Conservation (phyloP, 2,888 invertebrate species). For the Geotrupes spiniger region DNA sequence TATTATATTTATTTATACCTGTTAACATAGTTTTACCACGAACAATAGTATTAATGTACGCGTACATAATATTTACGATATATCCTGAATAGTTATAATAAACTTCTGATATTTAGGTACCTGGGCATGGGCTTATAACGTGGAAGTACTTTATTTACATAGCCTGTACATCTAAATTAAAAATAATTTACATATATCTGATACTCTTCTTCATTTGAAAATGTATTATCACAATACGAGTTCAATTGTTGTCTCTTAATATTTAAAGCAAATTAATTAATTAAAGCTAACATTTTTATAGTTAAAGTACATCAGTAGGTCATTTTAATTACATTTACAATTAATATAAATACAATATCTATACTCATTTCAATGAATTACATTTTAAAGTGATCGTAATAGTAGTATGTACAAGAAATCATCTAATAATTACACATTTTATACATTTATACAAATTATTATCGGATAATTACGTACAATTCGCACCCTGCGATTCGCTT, state of each 20-base stretch:
- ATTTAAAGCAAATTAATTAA: conserved; percentile 19
- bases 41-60: too few relatives aligned
- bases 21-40: too few relatives aligned
- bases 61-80: too few relatives aligned
- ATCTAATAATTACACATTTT: conserved; percentile 14
- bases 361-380: not conserved
- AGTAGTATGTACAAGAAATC: not conserved
- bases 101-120: conserved; percentile 7
- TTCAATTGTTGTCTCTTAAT: conserved; percentile 28
- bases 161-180: conserved; percentile 9
- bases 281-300: conserved; percentile 4
- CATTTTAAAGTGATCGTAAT: not conserved
- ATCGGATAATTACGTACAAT: conserved; percentile 32
- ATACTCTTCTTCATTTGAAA: conserved; percentile 7
- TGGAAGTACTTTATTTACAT: conserved; percentile 1
- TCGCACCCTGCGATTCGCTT: conserved; percentile 50
- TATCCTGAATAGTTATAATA: conserved; percentile 1
- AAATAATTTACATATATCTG: conserved; percentile 7
- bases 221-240: conserved; percentile 37
- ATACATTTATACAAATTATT: conserved; percentile 13
- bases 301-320: not conserved
- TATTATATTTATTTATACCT: too few relatives aligned
- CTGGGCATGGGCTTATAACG: conserved; percentile 25
- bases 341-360: not conserved
- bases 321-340: conserved; percentile 4